These are phyloP conservation scores for Sialis lutaria DNA, from an alignment of 2,888 invertebrate genomes.

Conservation along the genomic window DNA sequence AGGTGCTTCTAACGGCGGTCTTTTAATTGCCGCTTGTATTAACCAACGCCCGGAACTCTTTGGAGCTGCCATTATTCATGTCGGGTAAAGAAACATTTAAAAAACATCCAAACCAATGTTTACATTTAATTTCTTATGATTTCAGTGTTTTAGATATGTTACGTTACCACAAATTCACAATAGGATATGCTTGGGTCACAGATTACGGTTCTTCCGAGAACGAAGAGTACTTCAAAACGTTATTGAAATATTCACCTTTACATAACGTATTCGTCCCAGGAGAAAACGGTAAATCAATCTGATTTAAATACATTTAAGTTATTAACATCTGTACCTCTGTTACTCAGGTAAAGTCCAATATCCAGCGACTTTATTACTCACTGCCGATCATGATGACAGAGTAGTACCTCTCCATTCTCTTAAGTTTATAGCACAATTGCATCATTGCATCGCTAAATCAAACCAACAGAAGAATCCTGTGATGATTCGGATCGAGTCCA, in stretches of 20 bases:
- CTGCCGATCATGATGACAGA: slow-evolving; percentile 98
- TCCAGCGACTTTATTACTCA: slow-evolving; percentile 79
- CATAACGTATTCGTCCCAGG: slow-evolving; percentile 68
- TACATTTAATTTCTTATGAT: slow-evolving; percentile 9
- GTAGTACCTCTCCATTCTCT: slow-evolving; percentile 95
- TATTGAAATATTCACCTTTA: slow-evolving; percentile 79
- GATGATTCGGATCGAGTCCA: slow-evolving; percentile 78
- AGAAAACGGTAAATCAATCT: slow-evolving; percentile 22
- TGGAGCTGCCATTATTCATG: slow-evolving; percentile 84
- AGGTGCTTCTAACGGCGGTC: slow-evolving; percentile 94
- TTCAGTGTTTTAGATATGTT: slow-evolving; percentile 91
- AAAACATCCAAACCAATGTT: not conserved
- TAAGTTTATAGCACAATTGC: slow-evolving; percentile 84
- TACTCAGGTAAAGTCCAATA: slow-evolving; percentile 43
- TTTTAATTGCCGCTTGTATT: slow-evolving; percentile 84
- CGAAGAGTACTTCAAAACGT: slow-evolving; percentile 67
- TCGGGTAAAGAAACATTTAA: slow-evolving; percentile 45
- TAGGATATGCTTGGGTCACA: slow-evolving; percentile 90
- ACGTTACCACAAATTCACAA: slow-evolving; percentile 94
- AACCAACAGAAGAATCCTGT: slow-evolving; percentile 66
- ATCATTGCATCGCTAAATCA: slow-evolving; percentile 46
- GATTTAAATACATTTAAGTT: not conserved
- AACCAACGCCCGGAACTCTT: slow-evolving; percentile 92
- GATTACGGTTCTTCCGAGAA: slow-evolving; percentile 90
- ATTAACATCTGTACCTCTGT: not conserved